A percentile compares a stretch with the other conserved stretches of the same genome.
These are phyloP conservation scores for Volucella bombylans DNA, from an alignment of 2,888 invertebrate genomes.

Conservation along the genomic window DNA sequence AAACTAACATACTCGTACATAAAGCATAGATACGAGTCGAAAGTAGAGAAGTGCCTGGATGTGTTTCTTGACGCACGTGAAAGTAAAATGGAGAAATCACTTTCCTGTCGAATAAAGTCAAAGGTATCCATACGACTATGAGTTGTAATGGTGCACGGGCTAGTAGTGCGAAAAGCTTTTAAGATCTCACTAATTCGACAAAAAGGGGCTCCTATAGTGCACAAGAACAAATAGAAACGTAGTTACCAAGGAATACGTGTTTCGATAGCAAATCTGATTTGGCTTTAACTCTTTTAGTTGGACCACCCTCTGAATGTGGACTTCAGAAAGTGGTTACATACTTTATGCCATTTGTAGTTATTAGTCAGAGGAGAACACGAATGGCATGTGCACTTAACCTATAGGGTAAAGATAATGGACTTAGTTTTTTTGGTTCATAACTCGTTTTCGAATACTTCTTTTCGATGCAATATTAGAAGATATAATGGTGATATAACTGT, in stretches of 20 bases:
- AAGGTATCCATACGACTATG: conserved; percentile 25
- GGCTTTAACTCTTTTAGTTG: conserved; percentile 53
- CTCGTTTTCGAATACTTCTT: too few relatives aligned
- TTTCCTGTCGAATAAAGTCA: conserved; percentile 41
- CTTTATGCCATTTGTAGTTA: background rate
- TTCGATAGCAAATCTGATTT: conserved; percentile 68
- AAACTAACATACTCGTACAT: conserved; percentile 38
- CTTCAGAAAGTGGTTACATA: background rate
- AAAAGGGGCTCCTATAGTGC: conserved; percentile 45
- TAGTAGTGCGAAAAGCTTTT: conserved; percentile 64
- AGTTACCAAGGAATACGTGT: conserved; percentile 38
- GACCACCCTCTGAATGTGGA: conserved; percentile 15
- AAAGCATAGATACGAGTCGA: conserved; percentile 32
- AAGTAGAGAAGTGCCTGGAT: conserved; percentile 7
- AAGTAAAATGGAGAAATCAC: conserved; percentile 24
- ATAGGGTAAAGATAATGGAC: conserved; percentile 56
- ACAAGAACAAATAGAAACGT: conserved; percentile 7
- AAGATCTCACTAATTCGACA: conserved; percentile 54
- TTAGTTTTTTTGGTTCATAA: conserved; percentile 6
- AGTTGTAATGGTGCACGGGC: background rate
- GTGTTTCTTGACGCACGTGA: conserved; percentile 17
- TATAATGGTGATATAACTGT: too few relatives aligned
- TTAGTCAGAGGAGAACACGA: conserved; percentile 6
- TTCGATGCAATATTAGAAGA: too few relatives aligned
- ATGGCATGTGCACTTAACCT: conserved; percentile 68